phyloP scores from a whole-genome alignment of 2,797 vertebrate genomes.

The Ceyx erithaca region DNA sequence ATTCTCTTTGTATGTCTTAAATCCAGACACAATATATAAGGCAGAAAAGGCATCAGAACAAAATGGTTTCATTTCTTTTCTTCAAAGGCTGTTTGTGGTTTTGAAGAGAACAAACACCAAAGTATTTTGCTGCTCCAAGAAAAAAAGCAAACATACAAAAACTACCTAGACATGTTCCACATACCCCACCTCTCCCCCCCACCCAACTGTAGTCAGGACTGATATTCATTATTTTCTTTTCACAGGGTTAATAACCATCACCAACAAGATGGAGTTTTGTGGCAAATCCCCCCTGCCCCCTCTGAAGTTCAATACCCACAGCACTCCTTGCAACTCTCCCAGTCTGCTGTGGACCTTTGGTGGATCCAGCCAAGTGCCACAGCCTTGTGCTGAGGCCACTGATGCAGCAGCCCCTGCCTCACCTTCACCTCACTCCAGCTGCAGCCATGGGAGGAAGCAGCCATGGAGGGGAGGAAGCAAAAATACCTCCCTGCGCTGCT shows the following conservation, averaged over 20 bases:
- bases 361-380: background rate
- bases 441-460: constrained; percentile 62
- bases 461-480: constrained; percentile 34
- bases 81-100: background rate
- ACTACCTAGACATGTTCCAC: background rate
- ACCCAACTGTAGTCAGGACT: background rate
- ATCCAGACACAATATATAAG: background rate
- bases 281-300: background rate
- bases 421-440: background rate
- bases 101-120: background rate
- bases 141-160: background rate
- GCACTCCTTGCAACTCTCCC: rapidly evolving
- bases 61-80: background rate
- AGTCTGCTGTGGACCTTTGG: background rate
- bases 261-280: rapidly evolving
- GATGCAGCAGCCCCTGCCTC: background rate
- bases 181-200: too few species aligned
- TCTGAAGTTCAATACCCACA: background rate
- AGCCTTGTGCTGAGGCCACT: rapidly evolving
- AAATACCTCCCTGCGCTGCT: background rate
- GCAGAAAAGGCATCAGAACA: background rate
- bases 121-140: background rate
- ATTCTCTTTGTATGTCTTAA: background rate
- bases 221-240: background rate
- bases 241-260: background rate